Evolutionary conservation across 2,797 vertebrate species (phyloP), one percentile per base, ranked within the genome.

Genomic region (Rhinogobio ventralis): DNA sequence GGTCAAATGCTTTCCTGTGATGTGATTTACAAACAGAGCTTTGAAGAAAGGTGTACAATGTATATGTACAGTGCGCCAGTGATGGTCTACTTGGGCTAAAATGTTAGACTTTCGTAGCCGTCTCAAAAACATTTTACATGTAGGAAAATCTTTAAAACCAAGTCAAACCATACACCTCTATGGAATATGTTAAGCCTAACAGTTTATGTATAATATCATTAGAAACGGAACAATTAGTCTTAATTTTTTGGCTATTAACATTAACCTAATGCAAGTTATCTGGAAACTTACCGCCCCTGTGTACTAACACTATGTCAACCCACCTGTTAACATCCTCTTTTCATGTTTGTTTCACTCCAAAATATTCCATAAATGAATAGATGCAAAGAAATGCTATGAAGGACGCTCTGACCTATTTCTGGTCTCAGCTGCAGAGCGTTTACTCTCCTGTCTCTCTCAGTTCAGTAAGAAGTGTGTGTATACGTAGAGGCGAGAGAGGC

Each of bases 391-490:
- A 66, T n/a, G 42, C 19, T 33, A 66, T 15, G 45, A 66, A 66
- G 39, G 60, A 66, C 1, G 17, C 77, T 71, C 14, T 81, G 66
- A 69, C 79, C 79, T 49, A 81, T 79, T 79, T 79, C 62, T 51
- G 46, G 42, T 39, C 79, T 81, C 49, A 36, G 28, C 86, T 82
- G 88, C 88, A 78, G 90, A 69, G 33, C 11, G 25, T 49, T 39
- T 69, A 36, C 67, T 49, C 39, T 69, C 60, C 67, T 49, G 64
- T 73, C 73, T 78, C 68, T 19, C 46, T 68, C 20, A 13, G 64
- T 30, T 51, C 57, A 85, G 55, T 51, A 25, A 72, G 42, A 53
- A 20, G 79, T 53, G 49, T 68, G 68, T 84, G 77, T 81, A 60
- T 66, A 57, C 60, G 28, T 71, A 67, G 39, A 51, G 77, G 80